Base-by-base conservation (phyloP, 2,888 invertebrate genomes). In the Chesias legatella region DNA sequence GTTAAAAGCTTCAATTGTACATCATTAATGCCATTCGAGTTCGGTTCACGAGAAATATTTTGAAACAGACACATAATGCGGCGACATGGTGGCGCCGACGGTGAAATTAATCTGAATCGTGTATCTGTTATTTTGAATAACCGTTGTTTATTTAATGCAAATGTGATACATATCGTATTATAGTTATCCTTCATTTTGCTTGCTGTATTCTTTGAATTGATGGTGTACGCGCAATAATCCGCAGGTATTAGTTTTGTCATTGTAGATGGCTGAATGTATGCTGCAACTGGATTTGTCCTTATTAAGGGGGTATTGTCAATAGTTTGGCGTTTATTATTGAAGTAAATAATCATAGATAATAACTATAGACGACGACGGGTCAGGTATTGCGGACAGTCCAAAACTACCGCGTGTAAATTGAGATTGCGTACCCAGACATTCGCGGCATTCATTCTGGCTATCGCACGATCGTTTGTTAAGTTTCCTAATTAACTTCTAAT, bases 11-110 rank as follows among this genome's bases (percentile, higher is more conserved):
- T 57, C 51, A 51, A 53, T 46, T 48, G 54, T 48, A 52, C 56
- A 58, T 64, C 56, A 56, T 57, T 57, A 56, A 53, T 58, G 54
- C 55, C 59, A 61, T 50, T 62, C 58, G 58, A 58, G 56, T 48
- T 42, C 51, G 51, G 53, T 64, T 65, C 71, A 70, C 62, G 68
- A 69, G 67, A 66, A 70, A 73, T 71, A 73, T 76, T 68, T 71
- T 75, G 78, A 75, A 73, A 79, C 75, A 73, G 67, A 73, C 74
- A 70, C 72, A 70, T 73, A 70, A 66, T 69, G 63, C 60, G 63
- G 69, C 77, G 79, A 62, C 76, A 55, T 48, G 38, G 49, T 59
- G 79, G 79, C 81, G 81, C 79, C 82, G 54, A 40, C 61, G 58
- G 63, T 63, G 63, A 69, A 67, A 70, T 72, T 65, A 70, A 68